Evolutionary conservation across 2,113 vertebrate species (phyloP).

Genomic region (Dissostichus mawsoni): DNA sequence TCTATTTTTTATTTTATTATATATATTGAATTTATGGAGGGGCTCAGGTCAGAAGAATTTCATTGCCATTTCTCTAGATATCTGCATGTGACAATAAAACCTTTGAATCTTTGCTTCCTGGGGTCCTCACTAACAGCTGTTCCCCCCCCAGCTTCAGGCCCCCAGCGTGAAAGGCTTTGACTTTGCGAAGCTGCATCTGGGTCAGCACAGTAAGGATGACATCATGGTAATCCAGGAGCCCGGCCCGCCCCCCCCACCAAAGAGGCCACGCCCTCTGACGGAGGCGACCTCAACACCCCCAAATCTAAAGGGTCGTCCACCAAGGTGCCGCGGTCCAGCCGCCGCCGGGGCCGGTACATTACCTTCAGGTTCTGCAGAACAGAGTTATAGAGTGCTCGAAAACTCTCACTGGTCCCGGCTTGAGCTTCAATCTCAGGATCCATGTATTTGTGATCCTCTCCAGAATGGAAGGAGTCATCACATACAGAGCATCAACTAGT

Average conservation of each 20-base stretch:
- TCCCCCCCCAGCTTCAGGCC: conserved; percentile 90
- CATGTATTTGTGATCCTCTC: too few relatives aligned
- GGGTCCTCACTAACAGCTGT: neutral
- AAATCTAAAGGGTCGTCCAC: conserved; percentile 89
- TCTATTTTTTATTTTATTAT: too few relatives aligned
- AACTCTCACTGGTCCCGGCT: too few relatives aligned
- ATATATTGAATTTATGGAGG: too few relatives aligned
- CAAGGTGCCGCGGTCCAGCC: conserved; percentile 86
- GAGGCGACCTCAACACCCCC: conserved; percentile 92
- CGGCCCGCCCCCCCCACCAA: conserved; percentile 88
- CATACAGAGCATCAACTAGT: too few relatives aligned
- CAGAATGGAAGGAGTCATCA: too few relatives aligned
- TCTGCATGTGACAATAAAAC: too few relatives aligned
- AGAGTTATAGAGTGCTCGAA: too few relatives aligned
- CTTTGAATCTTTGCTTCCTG: neutral
- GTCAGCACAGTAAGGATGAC: conserved; percentile 96
- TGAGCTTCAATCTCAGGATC: too few relatives aligned
- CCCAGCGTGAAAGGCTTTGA: conserved; percentile 98
- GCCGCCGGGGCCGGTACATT: conserved; percentile 90
- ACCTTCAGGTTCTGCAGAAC: neutral
- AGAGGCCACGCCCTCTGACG: conserved; percentile 92
- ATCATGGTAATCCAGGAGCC: conserved; percentile 96
- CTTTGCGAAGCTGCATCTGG: conserved; percentile 97
- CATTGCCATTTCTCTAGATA: too few relatives aligned
- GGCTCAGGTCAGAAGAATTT: too few relatives aligned